Base-by-base conservation (phyloP, 2,888 invertebrate species). In the Epirrita christyi region DNA sequence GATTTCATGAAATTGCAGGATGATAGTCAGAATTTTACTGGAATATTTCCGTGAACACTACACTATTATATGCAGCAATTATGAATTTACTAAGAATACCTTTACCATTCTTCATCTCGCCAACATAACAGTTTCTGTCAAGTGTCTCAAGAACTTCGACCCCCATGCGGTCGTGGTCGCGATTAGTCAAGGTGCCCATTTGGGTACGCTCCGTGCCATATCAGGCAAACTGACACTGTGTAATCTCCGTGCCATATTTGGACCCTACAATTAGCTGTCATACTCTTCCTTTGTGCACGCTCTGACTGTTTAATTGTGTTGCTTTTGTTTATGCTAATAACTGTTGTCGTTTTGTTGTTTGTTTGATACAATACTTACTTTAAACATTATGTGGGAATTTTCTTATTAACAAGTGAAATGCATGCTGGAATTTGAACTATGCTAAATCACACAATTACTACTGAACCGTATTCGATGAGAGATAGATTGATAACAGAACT, bases 131-230 rank as follows among this genome's bases (percentile, higher is more conserved):
- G 74, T 68, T 69, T 73, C 68, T 67, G 74, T 75, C 73, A 64
- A 67, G 70, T 60, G 61, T 63, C 64, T 70, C 62, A 59, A 73
- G 74, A 69, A 72, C 75, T 75, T 67, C 73, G 78, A 74, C 79
- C 82, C 73, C 81, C 73, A 68, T 74, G 67, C 74, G 72, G 69
- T 75, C 78, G 76, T 77, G 76, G 63, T 72, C 61, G 69, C 79
- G 80, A 90, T 91, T 91, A 90, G 88, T 90, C 86, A 88, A 85
- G 88, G 84, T 82, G 73, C 76, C 85, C 85, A 83, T 86, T 84
- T 83, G 73, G 73, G 80, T 68, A 51, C 57, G 61, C 55, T 72
- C 70, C 67, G 66, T 68, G 70, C 83, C 80, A 78, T 85, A 87
- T 82, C 81, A 76, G 85, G 79, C 68, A 49, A 56, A 68, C 72